Conservation (phyloP, 2,888 invertebrate species). For the Amiota minor region DNA sequence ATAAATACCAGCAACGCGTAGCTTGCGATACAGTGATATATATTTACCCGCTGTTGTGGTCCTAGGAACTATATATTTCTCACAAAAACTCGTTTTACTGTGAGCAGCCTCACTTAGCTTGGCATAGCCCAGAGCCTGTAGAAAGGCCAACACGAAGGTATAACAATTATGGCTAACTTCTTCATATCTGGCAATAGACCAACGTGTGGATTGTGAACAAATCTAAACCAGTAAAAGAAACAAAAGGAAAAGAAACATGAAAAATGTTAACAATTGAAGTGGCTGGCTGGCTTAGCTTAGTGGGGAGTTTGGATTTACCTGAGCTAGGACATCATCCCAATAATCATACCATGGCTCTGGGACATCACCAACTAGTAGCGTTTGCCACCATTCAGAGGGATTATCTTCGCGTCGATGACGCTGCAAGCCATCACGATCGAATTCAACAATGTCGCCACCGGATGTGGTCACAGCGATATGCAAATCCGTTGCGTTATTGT, state of each 20-base stretch:
- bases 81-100: constrained; percentile 82
- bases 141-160: constrained; percentile 87
- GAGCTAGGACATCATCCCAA: constrained; percentile 80
- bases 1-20: constrained; percentile 76
- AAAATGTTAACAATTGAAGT: not conserved
- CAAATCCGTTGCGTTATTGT: constrained; percentile 86
- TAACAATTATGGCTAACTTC: constrained; percentile 88
- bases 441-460: constrained; percentile 85
- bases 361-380: constrained; percentile 80
- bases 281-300: too few species aligned
- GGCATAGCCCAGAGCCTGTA: constrained; percentile 82
- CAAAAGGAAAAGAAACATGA: not conserved
- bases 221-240: constrained; percentile 51
- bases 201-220: constrained; percentile 72
- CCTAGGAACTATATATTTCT: constrained; percentile 85
- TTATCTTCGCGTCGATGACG: constrained; percentile 69
- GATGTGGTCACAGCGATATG: constrained; percentile 94
- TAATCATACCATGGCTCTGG: constrained; percentile 80
- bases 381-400: constrained; percentile 78
- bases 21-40: constrained; percentile 85
- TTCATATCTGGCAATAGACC: constrained; percentile 82
- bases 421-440: constrained; percentile 84
- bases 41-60: constrained; percentile 89
- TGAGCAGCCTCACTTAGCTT: constrained; percentile 81
- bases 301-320: constrained; percentile 72